Conservation (phyloP, 1,140 invertebrate genomes). For the Trachymyrmex cornetzi region DNA sequence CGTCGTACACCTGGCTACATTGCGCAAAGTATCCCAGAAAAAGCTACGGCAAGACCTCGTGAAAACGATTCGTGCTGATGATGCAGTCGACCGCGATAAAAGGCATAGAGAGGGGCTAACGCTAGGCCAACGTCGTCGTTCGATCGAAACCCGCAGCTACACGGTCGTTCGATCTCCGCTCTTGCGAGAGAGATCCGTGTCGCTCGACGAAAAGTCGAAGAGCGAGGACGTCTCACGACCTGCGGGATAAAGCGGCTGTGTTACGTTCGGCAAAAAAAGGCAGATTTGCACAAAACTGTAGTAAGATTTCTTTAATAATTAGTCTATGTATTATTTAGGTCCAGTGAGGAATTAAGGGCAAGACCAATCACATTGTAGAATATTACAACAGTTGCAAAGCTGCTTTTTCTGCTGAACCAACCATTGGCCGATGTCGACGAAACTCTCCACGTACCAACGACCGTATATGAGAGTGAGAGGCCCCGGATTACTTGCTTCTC, state of each 20-base stretch:
- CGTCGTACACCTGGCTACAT: background rate
- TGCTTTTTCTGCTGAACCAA: too few species aligned
- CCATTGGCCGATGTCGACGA: slow-evolving; percentile 39
- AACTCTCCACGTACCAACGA: slow-evolving; percentile 56
- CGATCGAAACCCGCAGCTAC: slow-evolving; percentile 3
- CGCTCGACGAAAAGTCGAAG: slow-evolving; percentile 35
- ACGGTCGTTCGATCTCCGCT: slow-evolving; percentile 17
- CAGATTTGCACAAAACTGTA: too few species aligned
- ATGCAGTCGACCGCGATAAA: slow-evolving; percentile 46
- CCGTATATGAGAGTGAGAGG: slow-evolving; percentile 20
- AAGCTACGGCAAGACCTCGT: slow-evolving; percentile 32
- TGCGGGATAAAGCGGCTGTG: slow-evolving; percentile 18
- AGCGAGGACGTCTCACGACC: slow-evolving; percentile 24
- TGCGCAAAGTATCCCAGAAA: slow-evolving; percentile 38
- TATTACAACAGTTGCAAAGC: too few species aligned
- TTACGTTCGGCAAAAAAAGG: slow-evolving; percentile 27
- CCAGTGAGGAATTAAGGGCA: too few species aligned
- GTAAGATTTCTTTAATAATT: too few species aligned
- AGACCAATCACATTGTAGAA: too few species aligned
- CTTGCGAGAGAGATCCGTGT: slow-evolving; percentile 30
- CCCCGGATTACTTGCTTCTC: slow-evolving; percentile 56
- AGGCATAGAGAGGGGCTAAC: background rate
- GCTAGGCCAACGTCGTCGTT: background rate
- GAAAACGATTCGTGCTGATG: slow-evolving; percentile 40
- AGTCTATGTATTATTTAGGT: too few species aligned